Evolutionary conservation across 2,888 invertebrate genomes (phyloP).

Genomic region (Synanthedon andrenaeformis): DNA sequence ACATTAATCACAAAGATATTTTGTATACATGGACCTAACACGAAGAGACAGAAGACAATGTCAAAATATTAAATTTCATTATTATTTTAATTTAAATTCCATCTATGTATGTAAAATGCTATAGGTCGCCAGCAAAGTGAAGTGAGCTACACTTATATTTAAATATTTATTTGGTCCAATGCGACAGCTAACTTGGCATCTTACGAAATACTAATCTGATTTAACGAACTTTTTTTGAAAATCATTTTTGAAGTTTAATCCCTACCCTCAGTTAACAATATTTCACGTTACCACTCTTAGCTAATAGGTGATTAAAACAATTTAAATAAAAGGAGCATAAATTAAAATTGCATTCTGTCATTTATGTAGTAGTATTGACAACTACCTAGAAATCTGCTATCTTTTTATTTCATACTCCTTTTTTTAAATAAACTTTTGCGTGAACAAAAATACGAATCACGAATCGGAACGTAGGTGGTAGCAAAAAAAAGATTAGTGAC

Average conservation of each 20-base stretch:
- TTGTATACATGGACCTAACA: slow-evolving; percentile 60
- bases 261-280: slow-evolving; percentile 27
- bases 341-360: no score
- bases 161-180: slow-evolving; percentile 59
- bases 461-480: no score
- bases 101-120: slow-evolving; percentile 37
- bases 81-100: slow-evolving; percentile 6
- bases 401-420: no score
- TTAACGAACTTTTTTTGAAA: slow-evolving; percentile 22
- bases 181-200: slow-evolving; percentile 63
- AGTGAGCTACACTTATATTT: slow-evolving; percentile 57
- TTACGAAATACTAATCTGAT: slow-evolving; percentile 47
- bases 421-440: no score
- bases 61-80: slow-evolving; percentile 31
- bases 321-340: no score
- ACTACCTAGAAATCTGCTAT: no score
- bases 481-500: no score
- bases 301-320: no score
- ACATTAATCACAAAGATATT: slow-evolving; percentile 56
- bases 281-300: slow-evolving; percentile 29
- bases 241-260: slow-evolving; percentile 16
- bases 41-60: slow-evolving; percentile 40
- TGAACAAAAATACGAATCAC: no score
- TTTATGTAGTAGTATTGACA: no score
- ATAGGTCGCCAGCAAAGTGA: slow-evolving; percentile 49